Conservation (phyloP, 2,888 invertebrate genomes). For the Yponomeuta malinellus region DNA sequence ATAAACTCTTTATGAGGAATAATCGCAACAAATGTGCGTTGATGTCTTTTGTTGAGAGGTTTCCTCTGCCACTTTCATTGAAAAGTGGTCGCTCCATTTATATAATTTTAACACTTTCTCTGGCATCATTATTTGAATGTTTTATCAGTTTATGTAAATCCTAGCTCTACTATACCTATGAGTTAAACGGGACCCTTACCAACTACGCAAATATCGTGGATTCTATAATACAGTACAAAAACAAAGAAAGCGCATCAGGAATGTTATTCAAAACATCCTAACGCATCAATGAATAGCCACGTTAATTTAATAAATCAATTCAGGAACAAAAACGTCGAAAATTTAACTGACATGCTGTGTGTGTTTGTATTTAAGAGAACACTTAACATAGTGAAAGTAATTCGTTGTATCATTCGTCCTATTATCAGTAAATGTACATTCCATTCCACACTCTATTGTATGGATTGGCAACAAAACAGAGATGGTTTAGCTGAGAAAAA, state of each 20-base stretch:
- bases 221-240: not conserved
- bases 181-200: too few relatives aligned
- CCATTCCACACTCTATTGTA: constrained; percentile 2
- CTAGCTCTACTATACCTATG: too few relatives aligned
- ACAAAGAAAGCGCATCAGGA: not conserved
- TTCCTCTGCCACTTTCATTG: too few relatives aligned
- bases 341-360: not conserved
- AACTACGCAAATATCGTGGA: not conserved
- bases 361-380: not conserved
- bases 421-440: constrained; percentile 19
- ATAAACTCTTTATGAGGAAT: too few relatives aligned
- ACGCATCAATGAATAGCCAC: not conserved
- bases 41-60: too few relatives aligned
- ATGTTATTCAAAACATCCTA: not conserved
- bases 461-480: constrained; percentile 6
- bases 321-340: not conserved
- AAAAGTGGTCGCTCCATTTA: too few relatives aligned
- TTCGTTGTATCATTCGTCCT: constrained; percentile 27
- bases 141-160: too few relatives aligned
- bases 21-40: too few relatives aligned
- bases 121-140: too few relatives aligned
- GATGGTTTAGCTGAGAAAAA: not conserved
- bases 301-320: not conserved
- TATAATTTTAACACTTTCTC: too few relatives aligned
- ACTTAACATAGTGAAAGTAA: constrained; percentile 49